phyloP scores from a whole-genome alignment of 2,888 invertebrate species.

The Axea sp. region DNA sequence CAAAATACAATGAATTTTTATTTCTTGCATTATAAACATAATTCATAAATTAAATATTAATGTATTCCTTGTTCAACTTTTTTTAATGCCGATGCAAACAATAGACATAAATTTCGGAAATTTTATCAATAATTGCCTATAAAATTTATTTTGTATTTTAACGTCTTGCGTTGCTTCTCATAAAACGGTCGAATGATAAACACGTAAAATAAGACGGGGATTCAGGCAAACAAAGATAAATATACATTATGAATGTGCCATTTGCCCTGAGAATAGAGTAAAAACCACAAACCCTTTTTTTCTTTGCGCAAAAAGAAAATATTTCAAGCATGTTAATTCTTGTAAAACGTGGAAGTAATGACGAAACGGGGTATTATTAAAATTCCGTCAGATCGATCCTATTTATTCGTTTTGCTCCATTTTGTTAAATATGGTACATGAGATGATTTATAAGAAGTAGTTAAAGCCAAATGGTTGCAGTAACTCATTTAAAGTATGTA shows the following conservation, averaged over 20 bases:
- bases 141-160: conserved; percentile 6
- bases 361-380: conserved; percentile 43
- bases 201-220: conserved; percentile 4
- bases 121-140: conserved; percentile 17
- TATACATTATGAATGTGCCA: conserved; percentile 22
- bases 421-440: conserved; percentile 50
- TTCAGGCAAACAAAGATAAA: conserved; percentile 25
- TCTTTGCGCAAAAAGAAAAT: conserved; percentile 25
- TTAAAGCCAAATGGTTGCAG: conserved; percentile 56
- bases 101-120: conserved; percentile 5
- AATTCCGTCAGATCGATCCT: conserved; percentile 23
- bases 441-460: conserved; percentile 48
- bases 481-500: conserved; percentile 54
- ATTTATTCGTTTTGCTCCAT: conserved; percentile 24
- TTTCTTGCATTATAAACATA: conserved; percentile 2
- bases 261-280: conserved; percentile 1
- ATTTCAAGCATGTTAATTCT: conserved; percentile 39
- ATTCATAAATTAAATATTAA: not conserved
- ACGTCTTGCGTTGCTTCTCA: not conserved
- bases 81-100: conserved; percentile 10
- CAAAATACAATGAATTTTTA: not conserved
- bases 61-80: not conserved
- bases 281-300: conserved; percentile 13
- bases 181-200: conserved; percentile 24
- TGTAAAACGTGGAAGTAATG: conserved; percentile 40